phyloP scores from a whole-genome alignment of 2,113 vertebrate species.

The Bubo bubo region DNA sequence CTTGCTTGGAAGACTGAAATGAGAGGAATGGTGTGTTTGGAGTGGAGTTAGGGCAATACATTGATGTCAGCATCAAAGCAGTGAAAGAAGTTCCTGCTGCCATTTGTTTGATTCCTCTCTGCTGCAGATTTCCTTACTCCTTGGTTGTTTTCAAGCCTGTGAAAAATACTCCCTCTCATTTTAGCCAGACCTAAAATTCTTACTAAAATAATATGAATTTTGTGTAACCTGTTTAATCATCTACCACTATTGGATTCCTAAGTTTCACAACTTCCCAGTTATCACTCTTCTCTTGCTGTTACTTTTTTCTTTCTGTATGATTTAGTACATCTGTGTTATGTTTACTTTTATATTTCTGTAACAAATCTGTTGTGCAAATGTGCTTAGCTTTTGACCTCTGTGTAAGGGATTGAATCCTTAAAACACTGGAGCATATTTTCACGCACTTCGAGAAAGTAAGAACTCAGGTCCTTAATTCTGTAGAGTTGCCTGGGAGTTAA shows the following conservation, averaged over 20 bases:
- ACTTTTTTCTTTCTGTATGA: background rate
- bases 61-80: background rate
- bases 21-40: background rate
- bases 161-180: background rate
- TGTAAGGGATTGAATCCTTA: background rate
- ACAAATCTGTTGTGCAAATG: background rate
- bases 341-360: background rate
- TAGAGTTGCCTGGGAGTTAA: background rate
- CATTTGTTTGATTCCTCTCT: background rate
- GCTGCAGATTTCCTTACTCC: background rate
- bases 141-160: background rate
- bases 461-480: background rate
- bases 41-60: background rate
- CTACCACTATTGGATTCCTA: background rate
- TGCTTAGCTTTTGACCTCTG: background rate
- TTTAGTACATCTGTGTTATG: background rate
- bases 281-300: background rate
- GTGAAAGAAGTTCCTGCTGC: background rate
- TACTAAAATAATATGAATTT: background rate
- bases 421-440: background rate
- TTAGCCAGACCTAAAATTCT: background rate
- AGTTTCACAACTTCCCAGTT: background rate
- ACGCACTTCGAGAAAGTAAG: background rate
- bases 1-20: background rate
- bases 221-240: background rate